Evolutionary conservation across 2,797 vertebrate genomes (phyloP).

Genomic region (Myoxocephalus aenaeus): DNA sequence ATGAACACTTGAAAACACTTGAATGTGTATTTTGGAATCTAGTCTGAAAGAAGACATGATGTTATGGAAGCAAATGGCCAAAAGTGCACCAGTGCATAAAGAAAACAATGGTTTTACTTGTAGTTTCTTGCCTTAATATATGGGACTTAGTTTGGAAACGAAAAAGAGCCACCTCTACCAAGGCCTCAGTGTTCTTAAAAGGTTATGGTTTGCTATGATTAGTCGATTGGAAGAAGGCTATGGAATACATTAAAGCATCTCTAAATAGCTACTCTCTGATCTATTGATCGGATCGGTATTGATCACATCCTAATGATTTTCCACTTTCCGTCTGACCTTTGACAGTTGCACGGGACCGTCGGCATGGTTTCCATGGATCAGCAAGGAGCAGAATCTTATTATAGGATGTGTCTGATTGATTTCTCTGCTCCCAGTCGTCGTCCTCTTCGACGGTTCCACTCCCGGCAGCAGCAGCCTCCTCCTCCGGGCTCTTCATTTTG

Average conservation of each 20-base stretch:
- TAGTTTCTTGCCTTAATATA: neutral
- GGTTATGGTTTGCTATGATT: neutral
- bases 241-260: neutral
- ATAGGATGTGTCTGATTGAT: conserved; percentile 47
- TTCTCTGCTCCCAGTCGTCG: conserved; percentile 41
- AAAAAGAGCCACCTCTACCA: neutral
- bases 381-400: conserved; percentile 67
- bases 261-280: neutral
- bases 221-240: neutral
- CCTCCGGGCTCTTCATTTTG: conserved; percentile 59
- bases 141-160: neutral
- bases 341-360: conserved; percentile 68
- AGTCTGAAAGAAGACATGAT: too few relatives aligned
- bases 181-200: neutral
- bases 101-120: too few relatives aligned
- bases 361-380: conserved; percentile 82
- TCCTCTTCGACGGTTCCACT: neutral
- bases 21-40: too few relatives aligned
- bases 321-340: conserved; percentile 82
- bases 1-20: too few relatives aligned
- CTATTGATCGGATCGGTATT: conserved; percentile 23
- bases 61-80: too few relatives aligned
- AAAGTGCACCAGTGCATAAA: too few relatives aligned
- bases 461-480: conserved; percentile 6
- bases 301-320: conserved; percentile 45